These are phyloP conservation scores for Archocentrus centrarchus DNA, from an alignment of 2,113 vertebrate species.

Conservation along the genomic window DNA sequence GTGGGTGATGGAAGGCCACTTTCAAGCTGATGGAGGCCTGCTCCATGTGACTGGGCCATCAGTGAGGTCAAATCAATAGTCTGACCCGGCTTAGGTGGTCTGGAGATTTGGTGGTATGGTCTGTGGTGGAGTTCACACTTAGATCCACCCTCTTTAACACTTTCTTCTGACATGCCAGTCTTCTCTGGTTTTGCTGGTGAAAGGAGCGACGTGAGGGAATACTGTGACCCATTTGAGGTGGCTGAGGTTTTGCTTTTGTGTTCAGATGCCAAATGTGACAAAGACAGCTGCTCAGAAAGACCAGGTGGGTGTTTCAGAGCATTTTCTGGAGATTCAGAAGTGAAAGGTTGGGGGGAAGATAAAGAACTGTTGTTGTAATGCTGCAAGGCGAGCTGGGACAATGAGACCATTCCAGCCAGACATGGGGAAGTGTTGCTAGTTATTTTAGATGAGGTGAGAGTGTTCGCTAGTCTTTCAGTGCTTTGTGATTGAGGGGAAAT, in stretches of 20 bases:
- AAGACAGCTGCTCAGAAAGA: constrained; percentile 38
- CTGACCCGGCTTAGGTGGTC: constrained; percentile 42
- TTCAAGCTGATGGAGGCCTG: background rate
- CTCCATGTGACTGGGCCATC: constrained; percentile 73
- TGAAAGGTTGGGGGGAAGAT: constrained; percentile 62
- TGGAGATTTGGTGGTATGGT: constrained; percentile 37
- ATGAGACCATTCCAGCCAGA: constrained; percentile 20
- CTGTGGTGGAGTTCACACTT: constrained; percentile 69
- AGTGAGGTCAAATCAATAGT: constrained; percentile 87
- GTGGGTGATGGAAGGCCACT: constrained; percentile 18
- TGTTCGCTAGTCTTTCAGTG: constrained; percentile 6
- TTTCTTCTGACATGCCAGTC: constrained; percentile 23
- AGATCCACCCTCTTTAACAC: constrained; percentile 23
- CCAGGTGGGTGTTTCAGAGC: constrained; percentile 54
- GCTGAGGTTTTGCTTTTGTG: constrained; percentile 64
- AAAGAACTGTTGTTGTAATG: constrained; percentile 59
- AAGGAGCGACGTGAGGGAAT: constrained; percentile 51
- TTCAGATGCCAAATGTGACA: constrained; percentile 56
- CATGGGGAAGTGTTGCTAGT: background rate
- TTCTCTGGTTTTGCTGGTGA: constrained; percentile 56
- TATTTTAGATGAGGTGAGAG: background rate
- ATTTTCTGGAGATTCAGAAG: constrained; percentile 38
- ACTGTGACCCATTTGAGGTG: constrained; percentile 66
- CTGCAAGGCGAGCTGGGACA: constrained; percentile 70
- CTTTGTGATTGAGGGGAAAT: constrained; percentile 38